Evolutionary conservation across 2,113 vertebrate genomes (phyloP).

Genomic region (Perca flavescens): DNA sequence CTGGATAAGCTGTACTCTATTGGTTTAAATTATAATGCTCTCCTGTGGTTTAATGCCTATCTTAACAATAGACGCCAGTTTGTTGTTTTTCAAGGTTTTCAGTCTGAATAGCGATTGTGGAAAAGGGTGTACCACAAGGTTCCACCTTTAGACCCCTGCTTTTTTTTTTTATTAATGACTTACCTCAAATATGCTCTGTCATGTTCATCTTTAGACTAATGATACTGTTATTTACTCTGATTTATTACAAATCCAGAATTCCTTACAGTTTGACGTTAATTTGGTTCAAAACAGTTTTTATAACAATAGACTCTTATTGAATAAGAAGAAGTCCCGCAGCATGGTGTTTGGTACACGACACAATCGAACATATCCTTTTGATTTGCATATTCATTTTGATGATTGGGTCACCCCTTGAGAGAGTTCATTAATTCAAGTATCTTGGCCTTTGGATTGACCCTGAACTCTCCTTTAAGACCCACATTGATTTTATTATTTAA

Average conservation of each 20-base stretch:
- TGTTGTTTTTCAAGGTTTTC: background rate
- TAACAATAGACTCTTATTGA: background rate
- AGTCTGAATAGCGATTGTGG: background rate
- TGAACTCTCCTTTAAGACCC: background rate
- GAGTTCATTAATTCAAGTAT: background rate
- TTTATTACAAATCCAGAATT: background rate
- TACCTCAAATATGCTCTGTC: background rate
- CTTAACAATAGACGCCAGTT: background rate
- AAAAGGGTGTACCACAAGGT: background rate
- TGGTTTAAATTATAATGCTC: background rate
- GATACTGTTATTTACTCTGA: background rate
- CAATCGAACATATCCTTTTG: background rate
- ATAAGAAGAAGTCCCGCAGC: background rate
- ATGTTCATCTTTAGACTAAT: no score
- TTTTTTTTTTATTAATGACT: background rate
- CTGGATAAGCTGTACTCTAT: background rate
- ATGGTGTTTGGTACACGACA: background rate
- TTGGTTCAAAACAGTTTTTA: background rate
- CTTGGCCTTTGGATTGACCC: conserved; percentile 6
- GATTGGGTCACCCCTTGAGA: background rate
- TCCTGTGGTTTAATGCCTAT: background rate
- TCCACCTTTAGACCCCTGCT: background rate
- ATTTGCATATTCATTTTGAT: background rate
- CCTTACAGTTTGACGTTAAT: background rate
- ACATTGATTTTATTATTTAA: background rate